Evolutionary conservation across 2,797 vertebrate genomes (phyloP).

Genomic region (Cynopterus sphinx): DNA sequence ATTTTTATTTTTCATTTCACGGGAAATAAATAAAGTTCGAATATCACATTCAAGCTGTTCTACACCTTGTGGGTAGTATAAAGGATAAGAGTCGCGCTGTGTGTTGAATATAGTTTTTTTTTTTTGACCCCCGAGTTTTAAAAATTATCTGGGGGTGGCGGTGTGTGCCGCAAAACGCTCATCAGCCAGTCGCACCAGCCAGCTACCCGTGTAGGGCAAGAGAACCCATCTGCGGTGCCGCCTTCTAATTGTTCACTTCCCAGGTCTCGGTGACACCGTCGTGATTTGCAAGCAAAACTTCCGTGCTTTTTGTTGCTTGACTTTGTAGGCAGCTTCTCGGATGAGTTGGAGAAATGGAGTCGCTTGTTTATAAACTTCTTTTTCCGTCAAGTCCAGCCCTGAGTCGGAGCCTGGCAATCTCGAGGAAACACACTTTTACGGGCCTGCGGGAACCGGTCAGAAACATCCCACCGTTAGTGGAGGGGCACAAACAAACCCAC

Average conservation of each 20-base stretch:
- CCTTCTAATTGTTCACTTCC: background rate
- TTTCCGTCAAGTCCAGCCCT: constrained; percentile 36
- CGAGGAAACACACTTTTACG: background rate
- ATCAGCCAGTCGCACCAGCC: background rate
- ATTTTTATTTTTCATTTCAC: background rate
- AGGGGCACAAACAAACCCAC: background rate
- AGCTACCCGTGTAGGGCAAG: background rate
- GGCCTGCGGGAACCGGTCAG: constrained; percentile 58
- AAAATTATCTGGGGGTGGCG: background rate
- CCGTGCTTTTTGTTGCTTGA: background rate
- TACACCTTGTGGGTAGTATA: background rate
- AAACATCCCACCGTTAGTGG: constrained; percentile 63
- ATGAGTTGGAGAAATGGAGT: constrained; percentile 17
- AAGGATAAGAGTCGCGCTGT: background rate
- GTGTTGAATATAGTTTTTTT: constrained; percentile 48
- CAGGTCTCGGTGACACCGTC: background rate
- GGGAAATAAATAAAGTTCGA: background rate
- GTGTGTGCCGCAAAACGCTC: background rate
- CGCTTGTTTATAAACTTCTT: constrained; percentile 51
- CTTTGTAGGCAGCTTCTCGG: background rate
- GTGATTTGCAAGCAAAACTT: constrained; percentile 11
- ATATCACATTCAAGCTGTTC: background rate
- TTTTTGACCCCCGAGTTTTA: constrained; percentile 5
- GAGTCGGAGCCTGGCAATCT: background rate
- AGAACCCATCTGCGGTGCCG: background rate